Evolutionary conservation across 2,113 vertebrate genomes (phyloP).

Genomic region (Cacatua alba): DNA sequence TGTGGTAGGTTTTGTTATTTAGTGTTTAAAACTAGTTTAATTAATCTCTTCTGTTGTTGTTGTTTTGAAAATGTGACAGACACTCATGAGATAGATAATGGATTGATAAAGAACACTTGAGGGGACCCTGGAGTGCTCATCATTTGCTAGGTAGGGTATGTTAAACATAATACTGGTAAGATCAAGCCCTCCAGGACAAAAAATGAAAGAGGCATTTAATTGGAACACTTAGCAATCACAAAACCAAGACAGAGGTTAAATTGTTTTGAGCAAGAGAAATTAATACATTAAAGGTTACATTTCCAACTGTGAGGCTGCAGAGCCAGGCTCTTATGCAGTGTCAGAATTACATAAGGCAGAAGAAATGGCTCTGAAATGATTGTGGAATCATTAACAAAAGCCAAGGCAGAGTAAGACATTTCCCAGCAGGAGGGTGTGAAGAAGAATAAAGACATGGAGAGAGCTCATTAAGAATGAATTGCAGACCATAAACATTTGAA

Average conservation of each 20-base stretch:
- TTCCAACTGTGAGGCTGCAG: slow-evolving; percentile 84
- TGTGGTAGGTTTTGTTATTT: slow-evolving; percentile 46
- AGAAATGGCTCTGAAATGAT: slow-evolving; percentile 86
- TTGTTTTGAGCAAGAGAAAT: slow-evolving; percentile 90
- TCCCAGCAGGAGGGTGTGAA: slow-evolving; percentile 84
- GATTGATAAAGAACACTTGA: slow-evolving; percentile 63
- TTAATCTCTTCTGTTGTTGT: slow-evolving; percentile 70
- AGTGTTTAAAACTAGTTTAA: slow-evolving; percentile 66
- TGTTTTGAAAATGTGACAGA: slow-evolving; percentile 70
- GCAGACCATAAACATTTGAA: slow-evolving; percentile 90
- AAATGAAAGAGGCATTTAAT: slow-evolving; percentile 83
- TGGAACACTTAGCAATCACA: slow-evolving; percentile 87
- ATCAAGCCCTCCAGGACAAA: slow-evolving; percentile 81
- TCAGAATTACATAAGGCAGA: slow-evolving; percentile 86
- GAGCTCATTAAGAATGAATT: slow-evolving; percentile 91
- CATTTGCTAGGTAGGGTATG: slow-evolving; percentile 59
- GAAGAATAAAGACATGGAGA: slow-evolving; percentile 87
- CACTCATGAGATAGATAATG: slow-evolving; percentile 72
- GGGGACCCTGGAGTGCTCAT: slow-evolving; percentile 50
- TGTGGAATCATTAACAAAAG: slow-evolving; percentile 87
- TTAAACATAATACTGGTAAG: slow-evolving; percentile 68
- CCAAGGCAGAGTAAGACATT: slow-evolving; percentile 84
- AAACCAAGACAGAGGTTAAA: slow-evolving; percentile 88
- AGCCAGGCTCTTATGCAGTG: slow-evolving; percentile 78
- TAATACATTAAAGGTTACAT: slow-evolving; percentile 90